Evolutionary conservation across 2,113 vertebrate genomes (phyloP).

Genomic region (Thalassoma bifasciatum): DNA sequence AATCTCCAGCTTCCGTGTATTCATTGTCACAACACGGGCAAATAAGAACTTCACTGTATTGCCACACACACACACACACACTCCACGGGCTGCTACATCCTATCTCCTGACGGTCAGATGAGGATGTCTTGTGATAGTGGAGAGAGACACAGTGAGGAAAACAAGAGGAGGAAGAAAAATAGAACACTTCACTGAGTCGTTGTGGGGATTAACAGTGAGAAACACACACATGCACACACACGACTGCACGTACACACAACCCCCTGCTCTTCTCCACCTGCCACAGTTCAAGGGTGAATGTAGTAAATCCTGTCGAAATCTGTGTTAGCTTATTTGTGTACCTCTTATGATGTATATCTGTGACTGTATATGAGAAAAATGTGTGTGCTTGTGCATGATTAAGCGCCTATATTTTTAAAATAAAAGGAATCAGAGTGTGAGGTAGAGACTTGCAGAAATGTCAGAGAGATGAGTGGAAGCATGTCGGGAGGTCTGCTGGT

Average conservation of each 20-base stretch:
- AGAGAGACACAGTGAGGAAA: not conserved
- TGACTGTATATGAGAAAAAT: too few species aligned
- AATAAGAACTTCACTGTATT: slow-evolving; percentile 22
- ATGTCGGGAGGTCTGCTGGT: slow-evolving; percentile 7
- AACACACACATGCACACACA: not conserved
- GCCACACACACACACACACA: not conserved
- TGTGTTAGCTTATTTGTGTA: not conserved
- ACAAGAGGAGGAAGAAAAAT: slow-evolving; percentile 7
- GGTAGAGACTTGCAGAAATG: slow-evolving; percentile 40
- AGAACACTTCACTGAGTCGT: slow-evolving; percentile 34
- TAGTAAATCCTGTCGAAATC: slow-evolving; percentile 7
- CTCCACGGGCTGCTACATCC: not conserved
- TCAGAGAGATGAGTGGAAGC: slow-evolving; percentile 47
- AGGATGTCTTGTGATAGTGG: slow-evolving; percentile 7
- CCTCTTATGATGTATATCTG: not conserved
- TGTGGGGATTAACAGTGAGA: slow-evolving; percentile 45
- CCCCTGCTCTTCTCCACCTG: slow-evolving; percentile 50
- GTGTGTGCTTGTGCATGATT: not conserved
- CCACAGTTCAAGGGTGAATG: slow-evolving; percentile 41
- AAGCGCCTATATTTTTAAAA: too few species aligned
- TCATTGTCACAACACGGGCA: slow-evolving; percentile 17
- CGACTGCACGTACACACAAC: not conserved
- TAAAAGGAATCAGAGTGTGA: not conserved
- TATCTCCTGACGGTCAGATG: slow-evolving; percentile 22
- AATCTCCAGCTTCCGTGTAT: slow-evolving; percentile 32